phyloP scores from a whole-genome alignment of 2,888 invertebrate species.

The Campaea margaritaria region DNA sequence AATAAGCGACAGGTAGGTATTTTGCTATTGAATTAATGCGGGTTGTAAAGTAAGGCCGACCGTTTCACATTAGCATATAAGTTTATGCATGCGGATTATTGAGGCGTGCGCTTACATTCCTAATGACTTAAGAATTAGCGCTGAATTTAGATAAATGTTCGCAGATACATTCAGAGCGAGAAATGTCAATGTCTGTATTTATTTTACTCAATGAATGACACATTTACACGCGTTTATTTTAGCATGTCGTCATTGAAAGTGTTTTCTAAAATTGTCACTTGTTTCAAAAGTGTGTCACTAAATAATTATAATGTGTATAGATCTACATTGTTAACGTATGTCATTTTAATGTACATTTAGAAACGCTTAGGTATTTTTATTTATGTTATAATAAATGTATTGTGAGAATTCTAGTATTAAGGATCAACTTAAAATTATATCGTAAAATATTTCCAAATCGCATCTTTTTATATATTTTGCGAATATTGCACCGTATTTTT shows the following conservation, averaged over 20 bases:
- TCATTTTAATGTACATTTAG: no score
- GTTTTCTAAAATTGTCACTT: conserved; percentile 11
- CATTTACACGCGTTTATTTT: conserved; percentile 19
- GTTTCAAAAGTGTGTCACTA: conserved; percentile 2
- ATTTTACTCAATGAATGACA: conserved; percentile 30
- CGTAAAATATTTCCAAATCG: no score
- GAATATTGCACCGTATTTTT: no score
- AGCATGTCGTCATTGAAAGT: background rate
- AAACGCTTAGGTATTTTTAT: no score
- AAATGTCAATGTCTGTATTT: conserved; percentile 32
- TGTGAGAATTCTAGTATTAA: no score
- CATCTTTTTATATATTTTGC: no score
- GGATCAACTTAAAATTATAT: no score
- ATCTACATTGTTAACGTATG: background rate
- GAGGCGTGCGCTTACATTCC: conserved; percentile 29
- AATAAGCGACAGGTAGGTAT: conserved; percentile 41
- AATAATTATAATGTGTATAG: background rate
- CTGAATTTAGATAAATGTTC: conserved; percentile 11
- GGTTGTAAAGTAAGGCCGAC: conserved; percentile 33
- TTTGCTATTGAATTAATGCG: conserved; percentile 46
- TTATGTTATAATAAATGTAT: no score
- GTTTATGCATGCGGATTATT: conserved; percentile 41
- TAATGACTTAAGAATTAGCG: conserved; percentile 13
- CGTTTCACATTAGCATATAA: conserved; percentile 34
- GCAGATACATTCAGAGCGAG: conserved; percentile 24